phyloP scores from a whole-genome alignment of 2,888 invertebrate genomes.

The Syrista parreyssii region DNA sequence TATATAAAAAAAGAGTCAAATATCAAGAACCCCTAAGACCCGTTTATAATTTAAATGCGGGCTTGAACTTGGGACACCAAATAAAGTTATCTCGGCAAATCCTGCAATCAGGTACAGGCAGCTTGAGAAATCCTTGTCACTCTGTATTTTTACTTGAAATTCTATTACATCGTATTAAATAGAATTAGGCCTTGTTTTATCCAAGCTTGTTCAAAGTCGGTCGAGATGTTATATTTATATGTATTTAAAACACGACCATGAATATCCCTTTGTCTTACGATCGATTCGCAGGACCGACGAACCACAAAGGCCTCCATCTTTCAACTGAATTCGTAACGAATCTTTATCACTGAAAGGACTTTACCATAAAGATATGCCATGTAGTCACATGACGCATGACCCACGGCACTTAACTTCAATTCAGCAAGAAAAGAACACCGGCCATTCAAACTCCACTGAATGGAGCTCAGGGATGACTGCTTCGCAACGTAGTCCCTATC shows the following conservation, averaged over 20 bases:
- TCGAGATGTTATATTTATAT: not conserved
- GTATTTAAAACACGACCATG: not conserved
- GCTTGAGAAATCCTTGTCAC: not conserved
- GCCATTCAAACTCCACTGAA: slow-evolving; percentile 25
- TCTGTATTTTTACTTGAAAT: not conserved
- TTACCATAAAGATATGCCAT: not conserved
- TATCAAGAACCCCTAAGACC: not conserved
- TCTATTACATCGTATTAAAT: not conserved
- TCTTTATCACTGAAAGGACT: not conserved
- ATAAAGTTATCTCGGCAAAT: not conserved
- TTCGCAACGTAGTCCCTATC: not conserved
- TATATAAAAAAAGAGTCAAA: not conserved
- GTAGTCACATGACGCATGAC: not conserved
- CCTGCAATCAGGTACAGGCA: not conserved
- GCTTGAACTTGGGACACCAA: not conserved
- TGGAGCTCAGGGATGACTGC: slow-evolving; percentile 9
- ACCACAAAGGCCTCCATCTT: not conserved
- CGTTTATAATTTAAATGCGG: not conserved
- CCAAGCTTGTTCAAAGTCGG: not conserved
- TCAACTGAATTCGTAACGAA: not conserved
- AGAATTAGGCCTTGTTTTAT: not conserved
- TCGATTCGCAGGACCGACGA: not conserved
- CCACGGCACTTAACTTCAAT: slow-evolving; percentile 22
- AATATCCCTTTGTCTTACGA: not conserved
- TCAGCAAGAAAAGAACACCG: slow-evolving; percentile 23